Conservation (phyloP, 2,888 invertebrate species). For the Catonia carolina region DNA sequence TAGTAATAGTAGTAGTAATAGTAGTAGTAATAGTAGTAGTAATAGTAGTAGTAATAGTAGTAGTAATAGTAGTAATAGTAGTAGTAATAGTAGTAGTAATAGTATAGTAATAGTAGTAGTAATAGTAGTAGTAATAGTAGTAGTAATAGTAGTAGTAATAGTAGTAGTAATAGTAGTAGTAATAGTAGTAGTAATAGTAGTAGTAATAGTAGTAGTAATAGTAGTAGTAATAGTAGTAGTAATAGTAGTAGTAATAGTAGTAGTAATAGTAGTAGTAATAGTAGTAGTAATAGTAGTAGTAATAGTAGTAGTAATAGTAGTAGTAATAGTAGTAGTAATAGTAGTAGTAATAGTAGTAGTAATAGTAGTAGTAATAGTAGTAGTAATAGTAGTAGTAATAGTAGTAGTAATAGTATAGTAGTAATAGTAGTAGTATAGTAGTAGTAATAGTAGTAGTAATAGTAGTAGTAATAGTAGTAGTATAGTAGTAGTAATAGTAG, state of each 20-base stretch:
- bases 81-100: too few species aligned
- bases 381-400: slow-evolving; percentile 1
- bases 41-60: too few species aligned
- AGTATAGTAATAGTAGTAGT: too few species aligned
- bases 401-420: slow-evolving; percentile 6
- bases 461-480: too few species aligned
- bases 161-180: not conserved
- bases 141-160: too few species aligned
- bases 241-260: slow-evolving; percentile 1
- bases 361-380: slow-evolving; percentile 1
- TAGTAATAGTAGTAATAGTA: too few species aligned
- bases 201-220: slow-evolving; percentile 1
- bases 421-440: too few species aligned
- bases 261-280: slow-evolving; percentile 3
- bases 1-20: too few species aligned
- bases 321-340: not conserved
- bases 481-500: not conserved
- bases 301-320: not conserved
- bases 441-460: too few species aligned
- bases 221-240: not conserved
- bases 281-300: not conserved
- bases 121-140: too few species aligned
- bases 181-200: not conserved
- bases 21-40: too few species aligned
- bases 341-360: slow-evolving; percentile 1